phyloP scores from a whole-genome alignment of 2,797 vertebrate species.

The Xiphorhynchus erythropygius region DNA sequence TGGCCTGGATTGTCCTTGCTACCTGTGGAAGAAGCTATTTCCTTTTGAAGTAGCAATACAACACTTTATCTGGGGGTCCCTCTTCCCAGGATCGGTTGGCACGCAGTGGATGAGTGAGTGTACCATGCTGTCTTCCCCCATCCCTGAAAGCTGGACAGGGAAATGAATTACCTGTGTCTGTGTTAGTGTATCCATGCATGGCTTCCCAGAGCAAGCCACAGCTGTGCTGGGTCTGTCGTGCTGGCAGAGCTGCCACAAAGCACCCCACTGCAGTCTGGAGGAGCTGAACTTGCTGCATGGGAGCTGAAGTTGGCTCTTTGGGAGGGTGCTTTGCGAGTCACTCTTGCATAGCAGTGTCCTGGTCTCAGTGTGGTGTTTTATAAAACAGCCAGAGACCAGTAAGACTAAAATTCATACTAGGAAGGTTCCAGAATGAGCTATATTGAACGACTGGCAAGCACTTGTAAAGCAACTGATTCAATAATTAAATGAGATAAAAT shows the following conservation, averaged over 20 bases:
- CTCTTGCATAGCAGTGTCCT: not conserved
- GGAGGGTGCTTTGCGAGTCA: not conserved
- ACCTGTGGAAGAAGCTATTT: not conserved
- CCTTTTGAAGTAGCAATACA: not conserved
- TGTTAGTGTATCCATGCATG: not conserved
- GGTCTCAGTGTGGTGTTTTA: not conserved
- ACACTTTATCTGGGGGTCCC: not conserved
- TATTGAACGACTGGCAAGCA: not conserved
- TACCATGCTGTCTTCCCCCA: not conserved
- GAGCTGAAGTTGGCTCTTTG: not conserved
- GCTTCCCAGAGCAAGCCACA: not conserved
- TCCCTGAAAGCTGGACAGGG: not conserved
- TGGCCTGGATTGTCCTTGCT: not conserved
- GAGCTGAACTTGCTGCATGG: not conserved
- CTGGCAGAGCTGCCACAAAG: not conserved
- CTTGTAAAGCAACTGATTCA: not conserved
- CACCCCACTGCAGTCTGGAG: rapidly evolving
- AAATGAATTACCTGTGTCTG: not conserved
- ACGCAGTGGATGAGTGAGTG: not conserved
- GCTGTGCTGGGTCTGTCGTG: not conserved
- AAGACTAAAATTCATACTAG: not conserved
- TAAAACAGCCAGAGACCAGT: not conserved
- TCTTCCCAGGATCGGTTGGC: rapidly evolving
- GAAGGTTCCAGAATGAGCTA: not conserved
- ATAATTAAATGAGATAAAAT: not conserved